Base-by-base conservation (phyloP, 1,140 invertebrate species). In the Lepidurus couesii region DNA sequence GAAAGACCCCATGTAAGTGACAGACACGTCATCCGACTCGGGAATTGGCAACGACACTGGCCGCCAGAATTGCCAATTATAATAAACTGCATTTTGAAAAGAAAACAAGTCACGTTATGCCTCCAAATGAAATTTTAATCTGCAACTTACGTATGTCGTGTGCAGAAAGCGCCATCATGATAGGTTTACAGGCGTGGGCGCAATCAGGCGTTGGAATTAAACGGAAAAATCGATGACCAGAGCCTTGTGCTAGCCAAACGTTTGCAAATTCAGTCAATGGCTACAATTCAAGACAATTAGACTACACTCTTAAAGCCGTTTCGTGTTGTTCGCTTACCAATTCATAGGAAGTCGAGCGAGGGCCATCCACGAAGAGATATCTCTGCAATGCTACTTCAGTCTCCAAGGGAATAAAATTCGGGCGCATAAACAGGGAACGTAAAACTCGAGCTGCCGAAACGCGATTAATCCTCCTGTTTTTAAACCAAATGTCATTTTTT, bases 31-130 rank as follows among this genome's bases (percentile, higher is more conserved):
- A 80, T 89, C 89, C 79, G 87, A 84, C 81, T 87, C 86, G 24
- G 84, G 82, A 76, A 88, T 86, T 75, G 90, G 87, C 82, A 90
- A 85, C 82, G 91, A 90, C 24, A 88, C 82, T 75, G 91, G 91
- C 83, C 90, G 86, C 91, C 92, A 94, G 82, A 92, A 93, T 89
- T 92, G 92, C 92, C 92, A 93, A 83, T 93, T 93, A 82, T 92
- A 93, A 89, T 90, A 92, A 81, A 93, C 91, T 93, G 85, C 81
- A 90, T 89, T 80, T 82, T 83, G 84, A 86, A 82, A 76, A 80
- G 78, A 79, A 78, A 78, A 80, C 79, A 47, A 79, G 74, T 10
- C 7, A 44, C 9, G 45, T 44, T 45, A 74, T 9, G 24, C 73
- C 78, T 43, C 24, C 75, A 78, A 42, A 24, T 75, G 34, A 78